These are phyloP conservation scores for Erinaceus europaeus DNA, from an alignment of 2,113 vertebrate genomes.

Conservation along the genomic window DNA sequence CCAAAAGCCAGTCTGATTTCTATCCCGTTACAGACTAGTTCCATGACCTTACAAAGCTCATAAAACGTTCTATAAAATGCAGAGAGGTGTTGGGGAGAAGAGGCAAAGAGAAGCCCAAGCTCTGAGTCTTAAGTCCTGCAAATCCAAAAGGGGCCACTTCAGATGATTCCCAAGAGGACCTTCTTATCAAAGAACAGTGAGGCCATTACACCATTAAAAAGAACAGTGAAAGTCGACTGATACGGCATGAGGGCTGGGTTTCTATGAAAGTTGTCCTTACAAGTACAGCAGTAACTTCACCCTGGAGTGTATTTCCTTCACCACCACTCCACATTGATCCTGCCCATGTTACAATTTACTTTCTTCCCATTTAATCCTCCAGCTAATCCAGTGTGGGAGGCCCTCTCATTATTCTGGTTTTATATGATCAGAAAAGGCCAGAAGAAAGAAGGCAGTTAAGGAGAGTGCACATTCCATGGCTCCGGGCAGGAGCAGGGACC, in stretches of 20 bases:
- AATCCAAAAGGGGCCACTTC: background rate
- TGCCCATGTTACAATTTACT: background rate
- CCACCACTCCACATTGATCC: too few relatives aligned
- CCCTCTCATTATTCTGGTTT: background rate
- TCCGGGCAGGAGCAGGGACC: background rate
- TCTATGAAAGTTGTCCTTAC: background rate
- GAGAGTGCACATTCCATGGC: background rate
- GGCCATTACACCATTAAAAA: background rate
- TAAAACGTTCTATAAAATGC: background rate
- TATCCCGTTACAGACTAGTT: background rate
- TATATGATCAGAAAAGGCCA: background rate
- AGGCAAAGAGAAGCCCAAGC: background rate
- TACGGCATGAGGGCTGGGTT: background rate
- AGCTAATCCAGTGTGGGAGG: background rate
- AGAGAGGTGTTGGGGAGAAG: background rate
- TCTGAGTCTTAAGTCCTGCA: slow-evolving; percentile 11
- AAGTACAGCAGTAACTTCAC: background rate
- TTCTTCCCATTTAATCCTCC: background rate
- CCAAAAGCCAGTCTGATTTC: background rate
- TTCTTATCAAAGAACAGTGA: background rate
- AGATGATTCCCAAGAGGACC: background rate
- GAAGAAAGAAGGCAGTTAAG: background rate
- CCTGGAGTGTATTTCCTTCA: background rate
- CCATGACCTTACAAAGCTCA: background rate
- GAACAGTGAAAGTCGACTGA: background rate